phyloP scores from a whole-genome alignment of 2,113 vertebrate genomes.

The Psephotus haematonotus region DNA sequence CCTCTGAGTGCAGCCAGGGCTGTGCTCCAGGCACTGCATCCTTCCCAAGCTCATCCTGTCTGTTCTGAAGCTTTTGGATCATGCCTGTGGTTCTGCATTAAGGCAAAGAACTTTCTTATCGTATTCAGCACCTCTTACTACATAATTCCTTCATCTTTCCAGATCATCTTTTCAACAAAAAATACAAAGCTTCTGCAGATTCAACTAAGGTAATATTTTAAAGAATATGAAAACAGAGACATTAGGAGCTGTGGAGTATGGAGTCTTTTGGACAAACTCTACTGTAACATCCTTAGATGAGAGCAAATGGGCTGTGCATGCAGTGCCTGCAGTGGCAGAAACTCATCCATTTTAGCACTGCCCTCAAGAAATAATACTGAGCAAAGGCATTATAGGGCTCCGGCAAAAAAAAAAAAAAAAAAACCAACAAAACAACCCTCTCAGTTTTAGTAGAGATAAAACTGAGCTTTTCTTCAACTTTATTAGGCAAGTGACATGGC shows the following conservation, averaged over 20 bases:
- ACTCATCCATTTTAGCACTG: background rate
- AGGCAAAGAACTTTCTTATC: background rate
- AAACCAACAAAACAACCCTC: no score
- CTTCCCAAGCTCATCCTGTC: background rate
- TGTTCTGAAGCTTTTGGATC: background rate
- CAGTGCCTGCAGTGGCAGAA: background rate
- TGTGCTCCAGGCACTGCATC: background rate
- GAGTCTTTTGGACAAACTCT: background rate
- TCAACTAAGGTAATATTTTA: background rate
- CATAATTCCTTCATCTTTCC: background rate
- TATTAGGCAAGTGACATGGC: background rate
- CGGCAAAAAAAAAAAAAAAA: background rate
- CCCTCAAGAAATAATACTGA: background rate
- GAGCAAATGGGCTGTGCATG: accelerated
- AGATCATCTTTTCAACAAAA: background rate
- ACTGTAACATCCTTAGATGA: background rate
- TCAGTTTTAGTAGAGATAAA: background rate
- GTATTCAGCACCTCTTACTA: background rate
- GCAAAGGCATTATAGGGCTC: background rate
- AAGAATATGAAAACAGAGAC: background rate
- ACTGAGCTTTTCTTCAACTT: background rate
- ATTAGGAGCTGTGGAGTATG: background rate
- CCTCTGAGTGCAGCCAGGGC: background rate
- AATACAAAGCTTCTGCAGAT: background rate
- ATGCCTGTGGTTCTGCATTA: background rate